These are phyloP conservation scores for Herminia tarsipennalis DNA, from an alignment of 2,888 invertebrate species.

Conservation along the genomic window DNA sequence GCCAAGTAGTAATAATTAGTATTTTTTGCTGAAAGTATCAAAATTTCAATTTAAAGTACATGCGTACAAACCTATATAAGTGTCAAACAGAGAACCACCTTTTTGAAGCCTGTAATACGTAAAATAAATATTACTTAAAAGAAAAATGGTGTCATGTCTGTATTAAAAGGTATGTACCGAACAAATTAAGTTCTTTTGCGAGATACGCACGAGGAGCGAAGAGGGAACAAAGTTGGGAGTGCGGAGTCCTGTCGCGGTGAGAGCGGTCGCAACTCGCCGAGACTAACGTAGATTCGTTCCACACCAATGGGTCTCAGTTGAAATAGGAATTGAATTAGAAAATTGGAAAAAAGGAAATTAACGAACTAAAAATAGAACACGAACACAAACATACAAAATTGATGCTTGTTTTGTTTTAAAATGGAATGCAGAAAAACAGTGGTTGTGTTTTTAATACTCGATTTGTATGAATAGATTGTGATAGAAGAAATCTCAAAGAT, in stretches of 20 bases:
- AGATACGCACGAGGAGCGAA: conserved; percentile 41
- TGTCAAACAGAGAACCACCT: too few species aligned
- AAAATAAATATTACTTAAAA: conserved; percentile 26
- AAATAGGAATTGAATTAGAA: conserved; percentile 29
- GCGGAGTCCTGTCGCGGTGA: conserved; percentile 70
- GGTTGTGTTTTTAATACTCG: too few species aligned
- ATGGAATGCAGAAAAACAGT: too few species aligned
- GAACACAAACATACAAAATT: too few species aligned
- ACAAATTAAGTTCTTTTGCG: conserved; percentile 58
- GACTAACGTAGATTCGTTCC: conserved; percentile 37
- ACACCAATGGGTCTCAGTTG: conserved; percentile 21
- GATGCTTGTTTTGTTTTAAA: conserved; percentile 3
- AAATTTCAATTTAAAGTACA: too few species aligned
- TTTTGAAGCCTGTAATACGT: too few species aligned
- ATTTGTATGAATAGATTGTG: too few species aligned
- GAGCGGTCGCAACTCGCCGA: conserved; percentile 56
- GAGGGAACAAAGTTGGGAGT: conserved; percentile 66
- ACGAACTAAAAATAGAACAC: conserved; percentile 4
- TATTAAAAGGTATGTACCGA: conserved; percentile 47
- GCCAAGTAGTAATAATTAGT: too few species aligned
- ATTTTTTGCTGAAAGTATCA: too few species aligned
- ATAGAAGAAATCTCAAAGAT: too few species aligned
- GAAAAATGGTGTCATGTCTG: conserved; percentile 33
- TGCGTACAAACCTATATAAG: too few species aligned
- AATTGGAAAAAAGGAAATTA: conserved; percentile 26